phyloP scores from a whole-genome alignment of 2,113 vertebrate genomes.

The Pardalotus punctatus region DNA sequence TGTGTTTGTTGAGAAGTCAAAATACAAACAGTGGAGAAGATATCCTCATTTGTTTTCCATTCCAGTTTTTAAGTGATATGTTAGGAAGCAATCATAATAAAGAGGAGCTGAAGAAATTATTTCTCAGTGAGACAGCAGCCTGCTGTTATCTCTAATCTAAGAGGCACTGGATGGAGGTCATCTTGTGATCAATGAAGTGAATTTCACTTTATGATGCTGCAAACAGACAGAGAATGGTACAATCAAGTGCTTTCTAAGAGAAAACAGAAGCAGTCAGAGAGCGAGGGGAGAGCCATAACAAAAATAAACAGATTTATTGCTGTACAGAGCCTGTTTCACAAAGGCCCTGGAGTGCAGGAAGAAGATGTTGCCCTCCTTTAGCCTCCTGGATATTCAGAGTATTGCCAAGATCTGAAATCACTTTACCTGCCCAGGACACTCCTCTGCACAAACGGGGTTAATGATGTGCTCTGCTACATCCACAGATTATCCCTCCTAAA shows the following conservation, averaged over 20 bases:
- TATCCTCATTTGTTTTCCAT: slow-evolving; percentile 45
- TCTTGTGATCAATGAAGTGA: slow-evolving; percentile 21
- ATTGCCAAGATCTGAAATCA: not conserved
- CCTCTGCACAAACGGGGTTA: not conserved
- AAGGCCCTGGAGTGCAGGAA: not conserved
- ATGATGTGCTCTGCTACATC: fast-evolving
- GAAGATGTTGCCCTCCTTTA: not conserved
- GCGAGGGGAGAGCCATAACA: not conserved
- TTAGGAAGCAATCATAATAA: slow-evolving; percentile 61
- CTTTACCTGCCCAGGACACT: not conserved
- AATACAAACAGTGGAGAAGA: slow-evolving; percentile 35
- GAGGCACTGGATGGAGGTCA: slow-evolving; percentile 10
- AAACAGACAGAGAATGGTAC: not conserved
- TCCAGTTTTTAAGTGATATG: slow-evolving; percentile 30
- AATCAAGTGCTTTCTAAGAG: not conserved
- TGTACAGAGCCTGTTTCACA: not conserved
- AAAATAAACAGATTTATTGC: slow-evolving; percentile 20
- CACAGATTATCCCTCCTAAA: not conserved
- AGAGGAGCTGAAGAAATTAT: slow-evolving; percentile 47
- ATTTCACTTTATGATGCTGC: slow-evolving; percentile 18
- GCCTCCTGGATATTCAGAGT: not conserved
- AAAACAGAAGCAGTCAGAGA: not conserved
- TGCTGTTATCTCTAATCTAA: slow-evolving; percentile 27
- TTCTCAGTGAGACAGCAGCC: slow-evolving; percentile 44
- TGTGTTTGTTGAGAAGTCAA: slow-evolving; percentile 37